Evolutionary conservation across 2,888 invertebrate species (phyloP).

Genomic region (Hipparchia semele): DNA sequence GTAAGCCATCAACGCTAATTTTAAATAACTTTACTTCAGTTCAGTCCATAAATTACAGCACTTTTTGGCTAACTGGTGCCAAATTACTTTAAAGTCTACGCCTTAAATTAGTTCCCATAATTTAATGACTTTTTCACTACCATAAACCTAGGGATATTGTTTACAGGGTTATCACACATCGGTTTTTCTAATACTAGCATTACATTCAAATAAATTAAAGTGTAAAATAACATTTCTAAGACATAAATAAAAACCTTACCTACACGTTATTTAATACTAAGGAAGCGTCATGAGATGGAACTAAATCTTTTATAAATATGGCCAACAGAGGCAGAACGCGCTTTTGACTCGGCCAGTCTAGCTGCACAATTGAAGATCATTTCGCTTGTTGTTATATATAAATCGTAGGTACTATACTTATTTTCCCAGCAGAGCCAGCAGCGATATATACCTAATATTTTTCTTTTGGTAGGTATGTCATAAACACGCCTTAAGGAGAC

Average conservation of each 20-base stretch:
- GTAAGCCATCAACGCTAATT: not conserved
- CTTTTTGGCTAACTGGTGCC: not conserved
- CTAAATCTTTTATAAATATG: slow-evolving; percentile 39
- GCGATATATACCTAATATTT: too few relatives aligned
- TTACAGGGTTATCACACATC: slow-evolving; percentile 21
- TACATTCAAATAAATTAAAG: slow-evolving; percentile 35
- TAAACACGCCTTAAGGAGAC: too few relatives aligned
- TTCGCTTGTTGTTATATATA: not conserved
- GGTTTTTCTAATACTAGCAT: slow-evolving; percentile 33
- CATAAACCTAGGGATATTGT: slow-evolving; percentile 1
- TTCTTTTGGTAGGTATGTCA: too few relatives aligned
- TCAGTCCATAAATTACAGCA: not conserved
- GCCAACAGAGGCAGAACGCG: slow-evolving; percentile 18
- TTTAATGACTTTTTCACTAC: not conserved
- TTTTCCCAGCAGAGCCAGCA: too few relatives aligned
- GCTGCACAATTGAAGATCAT: not conserved
- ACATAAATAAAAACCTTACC: slow-evolving; percentile 56
- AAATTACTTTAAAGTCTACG: not conserved
- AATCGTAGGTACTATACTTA: too few relatives aligned
- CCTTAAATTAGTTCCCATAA: slow-evolving; percentile 7
- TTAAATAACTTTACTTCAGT: not conserved
- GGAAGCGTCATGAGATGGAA: slow-evolving; percentile 62
- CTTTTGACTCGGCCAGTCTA: slow-evolving; percentile 3
- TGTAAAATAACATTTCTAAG: slow-evolving; percentile 38
- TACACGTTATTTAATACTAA: slow-evolving; percentile 54